Evolutionary conservation across 2,113 vertebrate genomes (phyloP).

Genomic region (Butorides virescens): DNA sequence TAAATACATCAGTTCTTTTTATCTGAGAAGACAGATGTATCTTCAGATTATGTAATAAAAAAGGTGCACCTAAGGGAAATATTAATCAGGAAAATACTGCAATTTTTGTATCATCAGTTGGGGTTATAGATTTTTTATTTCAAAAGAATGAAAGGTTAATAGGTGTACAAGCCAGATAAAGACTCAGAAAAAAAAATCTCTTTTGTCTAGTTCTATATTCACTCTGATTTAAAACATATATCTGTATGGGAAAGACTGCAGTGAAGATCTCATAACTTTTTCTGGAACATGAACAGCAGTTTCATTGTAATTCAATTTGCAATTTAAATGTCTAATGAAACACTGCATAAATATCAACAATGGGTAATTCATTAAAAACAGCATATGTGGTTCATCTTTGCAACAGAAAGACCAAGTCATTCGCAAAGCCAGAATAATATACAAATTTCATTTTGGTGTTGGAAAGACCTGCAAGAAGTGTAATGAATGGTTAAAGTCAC

Average conservation of each 20-base stretch:
- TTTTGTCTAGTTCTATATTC: not conserved
- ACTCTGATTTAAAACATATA: not conserved
- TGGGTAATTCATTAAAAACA: not conserved
- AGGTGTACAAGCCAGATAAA: not conserved
- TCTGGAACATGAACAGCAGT: not conserved
- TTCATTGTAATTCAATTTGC: not conserved
- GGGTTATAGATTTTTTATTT: not conserved
- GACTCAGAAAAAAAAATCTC: not conserved
- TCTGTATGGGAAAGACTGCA: not conserved
- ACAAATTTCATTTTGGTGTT: not conserved
- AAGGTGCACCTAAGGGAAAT: not conserved
- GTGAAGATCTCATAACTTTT: not conserved
- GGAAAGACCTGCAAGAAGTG: not conserved
- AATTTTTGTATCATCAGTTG: not conserved
- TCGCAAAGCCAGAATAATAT: not conserved
- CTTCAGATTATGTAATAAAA: not conserved
- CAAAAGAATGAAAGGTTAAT: not conserved
- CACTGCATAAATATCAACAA: not conserved
- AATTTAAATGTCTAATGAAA: constrained; percentile 3
- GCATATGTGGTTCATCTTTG: not conserved
- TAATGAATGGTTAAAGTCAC: not conserved
- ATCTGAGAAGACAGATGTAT: not conserved
- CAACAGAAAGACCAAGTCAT: not conserved
- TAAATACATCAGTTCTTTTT: not conserved
- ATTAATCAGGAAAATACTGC: not conserved